Conservation (phyloP, 2,113 vertebrate species). For the Alexandromys fortis region DNA sequence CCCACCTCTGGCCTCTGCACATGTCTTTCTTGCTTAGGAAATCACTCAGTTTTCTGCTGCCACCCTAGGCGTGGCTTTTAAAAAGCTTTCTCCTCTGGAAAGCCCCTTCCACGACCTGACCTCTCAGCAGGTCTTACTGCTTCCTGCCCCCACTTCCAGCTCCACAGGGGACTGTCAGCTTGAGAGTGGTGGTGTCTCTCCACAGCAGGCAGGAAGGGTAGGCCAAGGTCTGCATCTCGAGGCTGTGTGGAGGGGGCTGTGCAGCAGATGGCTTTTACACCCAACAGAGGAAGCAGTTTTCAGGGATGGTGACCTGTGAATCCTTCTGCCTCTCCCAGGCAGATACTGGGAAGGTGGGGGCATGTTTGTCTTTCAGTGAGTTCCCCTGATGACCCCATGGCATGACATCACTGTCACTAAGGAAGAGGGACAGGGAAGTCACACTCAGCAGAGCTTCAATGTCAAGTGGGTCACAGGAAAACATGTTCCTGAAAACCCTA, state of each 20-base stretch:
- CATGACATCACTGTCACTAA: neutral
- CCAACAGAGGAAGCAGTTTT: neutral
- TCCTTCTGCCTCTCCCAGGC: neutral
- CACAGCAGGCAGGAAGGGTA: neutral
- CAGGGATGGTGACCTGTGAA: neutral
- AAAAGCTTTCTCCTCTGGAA: neutral
- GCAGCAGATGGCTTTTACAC: neutral
- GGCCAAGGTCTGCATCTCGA: neutral
- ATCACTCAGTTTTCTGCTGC: neutral
- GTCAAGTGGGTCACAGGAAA: slow-evolving; percentile 75
- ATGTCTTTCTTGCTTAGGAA: neutral
- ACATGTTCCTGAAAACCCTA: slow-evolving; percentile 74
- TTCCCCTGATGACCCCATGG: neutral
- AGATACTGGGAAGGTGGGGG: neutral
- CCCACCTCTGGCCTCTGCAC: neutral
- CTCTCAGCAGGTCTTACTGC: neutral
- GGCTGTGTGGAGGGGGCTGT: neutral
- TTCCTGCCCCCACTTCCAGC: neutral
- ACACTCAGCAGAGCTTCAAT: slow-evolving; percentile 50
- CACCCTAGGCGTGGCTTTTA: neutral
- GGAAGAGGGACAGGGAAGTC: slow-evolving; percentile 11
- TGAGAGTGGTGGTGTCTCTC: neutral
- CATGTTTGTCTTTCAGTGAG: neutral
- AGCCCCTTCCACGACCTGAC: neutral
- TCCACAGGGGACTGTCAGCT: neutral